Evolutionary conservation across 1,140 invertebrate genomes (phyloP).

Genomic region (Lerema accius): DNA sequence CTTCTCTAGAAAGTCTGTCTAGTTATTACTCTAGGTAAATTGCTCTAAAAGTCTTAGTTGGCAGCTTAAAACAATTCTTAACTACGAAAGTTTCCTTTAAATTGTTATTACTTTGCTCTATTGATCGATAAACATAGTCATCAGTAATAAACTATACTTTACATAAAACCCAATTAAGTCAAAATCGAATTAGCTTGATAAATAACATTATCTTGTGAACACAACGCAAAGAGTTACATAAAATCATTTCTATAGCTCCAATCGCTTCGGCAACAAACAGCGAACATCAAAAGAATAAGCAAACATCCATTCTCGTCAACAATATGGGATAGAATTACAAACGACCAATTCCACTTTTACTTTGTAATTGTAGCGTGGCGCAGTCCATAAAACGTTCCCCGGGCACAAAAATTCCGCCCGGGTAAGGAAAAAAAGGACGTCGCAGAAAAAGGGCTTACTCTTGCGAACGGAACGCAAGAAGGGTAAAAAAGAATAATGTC

Average conservation of each 20-base stretch:
- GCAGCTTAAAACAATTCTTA: too few species aligned
- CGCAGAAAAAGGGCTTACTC: conserved; percentile 80
- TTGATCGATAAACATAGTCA: too few species aligned
- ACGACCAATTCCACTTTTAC: conserved; percentile 74
- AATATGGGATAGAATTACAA: conserved; percentile 66
- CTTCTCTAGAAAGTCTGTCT: too few species aligned
- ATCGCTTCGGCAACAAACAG: conserved; percentile 18
- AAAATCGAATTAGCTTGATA: too few species aligned
- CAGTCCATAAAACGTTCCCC: conserved; percentile 75
- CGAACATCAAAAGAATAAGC: conserved; percentile 16
- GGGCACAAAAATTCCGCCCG: conserved; percentile 65
- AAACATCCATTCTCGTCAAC: conserved; percentile 44
- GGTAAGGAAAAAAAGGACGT: conserved; percentile 72
- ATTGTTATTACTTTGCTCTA: too few species aligned
- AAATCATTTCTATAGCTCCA: not conserved
- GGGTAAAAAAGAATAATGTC: conserved; percentile 88
- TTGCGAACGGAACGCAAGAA: conserved; percentile 78
- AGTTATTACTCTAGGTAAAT: too few species aligned
- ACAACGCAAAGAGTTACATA: conserved; percentile 28
- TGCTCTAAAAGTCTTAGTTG: too few species aligned
- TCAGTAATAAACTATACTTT: too few species aligned
- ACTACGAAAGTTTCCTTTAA: too few species aligned
- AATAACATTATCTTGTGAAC: too few species aligned
- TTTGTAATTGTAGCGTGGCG: conserved; percentile 78
- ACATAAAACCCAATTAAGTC: too few species aligned